Evolutionary conservation across 2,113 vertebrate species (phyloP), one percentile per base, ranked within the genome.

Genomic region (Cardinalis cardinalis): DNA sequence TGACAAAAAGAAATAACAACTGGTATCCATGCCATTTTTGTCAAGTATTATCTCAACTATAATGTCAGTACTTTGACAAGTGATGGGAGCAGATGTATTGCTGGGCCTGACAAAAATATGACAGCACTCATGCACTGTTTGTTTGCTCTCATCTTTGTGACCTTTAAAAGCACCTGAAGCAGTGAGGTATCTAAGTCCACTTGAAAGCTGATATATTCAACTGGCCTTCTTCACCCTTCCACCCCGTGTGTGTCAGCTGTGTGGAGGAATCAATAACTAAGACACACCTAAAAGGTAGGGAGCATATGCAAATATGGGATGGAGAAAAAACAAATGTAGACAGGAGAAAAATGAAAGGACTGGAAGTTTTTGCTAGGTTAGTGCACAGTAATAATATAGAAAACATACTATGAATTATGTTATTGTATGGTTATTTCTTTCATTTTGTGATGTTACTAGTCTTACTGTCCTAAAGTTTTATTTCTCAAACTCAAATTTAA

Each of bases 61-160:
- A 28, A 46, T 26, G 12, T 26, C 26, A n/a, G 28, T 20, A 29
- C 38, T 87, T 65, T 46, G 19, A 4, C 10, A 38, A 46, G 48
- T 18, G 31, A 46, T 19, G 25, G 24, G 18, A 90, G 29, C 4
- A 70, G 56, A 38, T 0, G 0, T 43, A 32, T 15, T 1, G 0
- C 41, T 84, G 20, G 4, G 7, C 12, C 29, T n/a, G 18, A 23
- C 34, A 4, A 5, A 65, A 4, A 36, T 41, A 55, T 1, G 19
- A 6, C 9, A 69, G 46, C 23, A 53, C 7, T 26, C 19, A 19
- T 3, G 1, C 10, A 19, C 20, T 40, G 5, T 31, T 68, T 58
- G 18, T 38, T 53, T 73, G 53, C 19, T 88, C 15, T 61, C 29
- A 59, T 17, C 32, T 92, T 64, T 3, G 2, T 31, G 51, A 29